phyloP scores from a whole-genome alignment of 2,113 vertebrate genomes.

The Corythaeola cristata region DNA sequence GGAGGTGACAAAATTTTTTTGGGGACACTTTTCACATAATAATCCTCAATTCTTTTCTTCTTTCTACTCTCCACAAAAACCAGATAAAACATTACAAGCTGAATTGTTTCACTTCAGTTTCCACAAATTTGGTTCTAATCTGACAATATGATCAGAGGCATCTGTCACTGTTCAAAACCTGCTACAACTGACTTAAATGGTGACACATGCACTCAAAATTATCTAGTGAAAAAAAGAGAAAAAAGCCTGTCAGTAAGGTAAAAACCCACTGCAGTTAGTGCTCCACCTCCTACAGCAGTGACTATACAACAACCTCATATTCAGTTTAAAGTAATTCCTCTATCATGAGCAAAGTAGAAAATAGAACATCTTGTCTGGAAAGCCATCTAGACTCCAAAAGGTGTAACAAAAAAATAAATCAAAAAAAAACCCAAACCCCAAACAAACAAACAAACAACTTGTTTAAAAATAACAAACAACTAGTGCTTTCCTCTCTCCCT shows the following conservation, averaged over 20 bases:
- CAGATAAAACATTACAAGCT: neutral
- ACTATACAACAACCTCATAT: neutral
- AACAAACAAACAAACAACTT: neutral
- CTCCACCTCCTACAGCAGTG: neutral
- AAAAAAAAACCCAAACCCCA: neutral
- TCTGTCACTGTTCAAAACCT: neutral
- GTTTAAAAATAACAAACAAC: neutral
- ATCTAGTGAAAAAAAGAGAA: accelerated
- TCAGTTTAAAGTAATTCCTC: neutral
- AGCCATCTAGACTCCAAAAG: neutral
- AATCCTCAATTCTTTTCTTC: neutral
- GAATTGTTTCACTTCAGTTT: neutral
- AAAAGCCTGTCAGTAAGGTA: neutral
- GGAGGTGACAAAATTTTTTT: no score
- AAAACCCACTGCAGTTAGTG: neutral
- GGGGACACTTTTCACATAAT: neutral
- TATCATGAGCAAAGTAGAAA: neutral
- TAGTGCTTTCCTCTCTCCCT: neutral
- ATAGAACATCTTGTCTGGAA: neutral
- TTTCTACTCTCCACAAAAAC: neutral
- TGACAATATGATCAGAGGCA: accelerated
- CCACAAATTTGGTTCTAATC: neutral
- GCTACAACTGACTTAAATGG: neutral
- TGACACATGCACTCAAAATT: neutral
- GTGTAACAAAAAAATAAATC: neutral